phyloP scores from a whole-genome alignment of 2,888 invertebrate genomes.

The Hydriomena furcata region DNA sequence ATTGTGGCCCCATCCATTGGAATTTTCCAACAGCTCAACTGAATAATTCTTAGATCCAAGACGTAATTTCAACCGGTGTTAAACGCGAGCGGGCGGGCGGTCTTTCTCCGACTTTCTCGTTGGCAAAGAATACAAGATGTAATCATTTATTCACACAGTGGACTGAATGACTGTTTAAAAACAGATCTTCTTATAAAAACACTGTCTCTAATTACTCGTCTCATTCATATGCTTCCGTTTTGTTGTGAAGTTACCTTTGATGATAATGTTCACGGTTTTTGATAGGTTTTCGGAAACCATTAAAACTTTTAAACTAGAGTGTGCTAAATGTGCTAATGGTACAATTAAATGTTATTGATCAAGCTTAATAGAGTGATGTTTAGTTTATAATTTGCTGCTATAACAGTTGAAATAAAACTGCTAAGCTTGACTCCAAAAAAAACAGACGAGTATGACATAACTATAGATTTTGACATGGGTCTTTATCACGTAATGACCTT shows the following conservation, averaged over 20 bases:
- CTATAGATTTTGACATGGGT: too few relatives aligned
- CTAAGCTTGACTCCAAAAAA: too few relatives aligned
- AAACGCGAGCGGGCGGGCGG: neutral
- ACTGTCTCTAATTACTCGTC: neutral
- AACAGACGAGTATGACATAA: too few relatives aligned
- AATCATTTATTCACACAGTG: neutral
- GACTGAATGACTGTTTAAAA: neutral
- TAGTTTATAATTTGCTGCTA: too few relatives aligned
- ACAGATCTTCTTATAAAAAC: neutral
- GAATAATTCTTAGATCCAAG: neutral
- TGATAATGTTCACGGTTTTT: neutral
- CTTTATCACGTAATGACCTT: too few relatives aligned
- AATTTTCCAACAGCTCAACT: slow-evolving; percentile 1
- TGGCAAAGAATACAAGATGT: neutral
- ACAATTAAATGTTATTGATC: slow-evolving; percentile 2
- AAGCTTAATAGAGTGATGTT: too few relatives aligned
- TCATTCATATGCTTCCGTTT: neutral
- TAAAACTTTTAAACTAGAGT: slow-evolving; percentile 1
- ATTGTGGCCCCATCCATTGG: slow-evolving; percentile 8
- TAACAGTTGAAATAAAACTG: neutral
- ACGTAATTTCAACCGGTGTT: neutral
- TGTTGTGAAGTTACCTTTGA: neutral
- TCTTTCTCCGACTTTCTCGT: neutral
- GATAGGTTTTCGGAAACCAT: neutral
- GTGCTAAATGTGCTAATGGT: slow-evolving; percentile 1